Percentiles rank a stretch among this genome's conserved stretches.
Evolutionary conservation across 2,113 vertebrate species (phyloP).

Genomic region (Microcebus lehilahytsara): DNA sequence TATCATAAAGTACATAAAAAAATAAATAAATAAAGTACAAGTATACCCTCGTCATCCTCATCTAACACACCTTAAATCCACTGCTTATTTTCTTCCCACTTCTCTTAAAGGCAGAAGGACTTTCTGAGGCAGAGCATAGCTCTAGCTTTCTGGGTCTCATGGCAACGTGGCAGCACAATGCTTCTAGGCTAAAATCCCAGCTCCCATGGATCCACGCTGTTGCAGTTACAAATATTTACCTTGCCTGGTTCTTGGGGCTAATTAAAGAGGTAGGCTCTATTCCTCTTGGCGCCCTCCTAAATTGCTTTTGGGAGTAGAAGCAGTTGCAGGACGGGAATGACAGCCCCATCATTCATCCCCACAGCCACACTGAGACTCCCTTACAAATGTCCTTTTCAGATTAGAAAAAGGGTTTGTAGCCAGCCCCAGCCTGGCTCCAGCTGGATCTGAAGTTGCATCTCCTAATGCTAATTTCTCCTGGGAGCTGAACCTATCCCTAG

Average conservation of each 20-base stretch:
- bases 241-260: conserved; percentile 34
- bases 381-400: neutral
- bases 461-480: neutral
- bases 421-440: neutral
- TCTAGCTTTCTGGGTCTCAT: neutral
- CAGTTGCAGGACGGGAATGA: neutral
- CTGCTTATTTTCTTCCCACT: neutral
- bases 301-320: neutral
- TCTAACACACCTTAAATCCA: neutral
- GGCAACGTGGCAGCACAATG: conserved; percentile 35
- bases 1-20: too few species aligned
- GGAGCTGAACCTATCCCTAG: neutral
- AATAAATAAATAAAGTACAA: too few species aligned
- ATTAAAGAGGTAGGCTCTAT: conserved; percentile 2
- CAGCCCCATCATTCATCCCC: neutral
- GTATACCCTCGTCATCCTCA: rapidly evolving
- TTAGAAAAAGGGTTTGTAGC: neutral
- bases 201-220: neutral
- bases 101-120: neutral
- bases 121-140: neutral
- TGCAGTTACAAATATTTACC: conserved; percentile 58
- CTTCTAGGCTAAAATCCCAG: conserved; percentile 30
- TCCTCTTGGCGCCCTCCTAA: neutral
- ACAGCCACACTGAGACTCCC: neutral
- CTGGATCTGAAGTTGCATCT: neutral